phyloP scores from a whole-genome alignment of 2,797 vertebrate genomes.

The Pangasius sanitwongsei region DNA sequence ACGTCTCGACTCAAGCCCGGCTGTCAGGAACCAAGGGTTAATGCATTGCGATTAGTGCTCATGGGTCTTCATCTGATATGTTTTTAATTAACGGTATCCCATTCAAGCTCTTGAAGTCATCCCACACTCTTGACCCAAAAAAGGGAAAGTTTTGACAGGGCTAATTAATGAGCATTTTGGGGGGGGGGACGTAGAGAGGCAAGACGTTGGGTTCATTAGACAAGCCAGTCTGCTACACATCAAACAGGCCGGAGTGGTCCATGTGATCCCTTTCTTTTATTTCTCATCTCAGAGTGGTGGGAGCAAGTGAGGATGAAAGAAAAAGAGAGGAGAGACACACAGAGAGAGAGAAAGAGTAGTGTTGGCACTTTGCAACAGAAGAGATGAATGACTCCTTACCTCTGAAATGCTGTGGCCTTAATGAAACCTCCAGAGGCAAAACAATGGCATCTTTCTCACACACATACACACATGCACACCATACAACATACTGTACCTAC shows the following conservation, averaged over 20 bases:
- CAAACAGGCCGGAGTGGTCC: constrained; percentile 67
- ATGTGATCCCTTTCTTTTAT: constrained; percentile 63
- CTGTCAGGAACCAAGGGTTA: constrained; percentile 66
- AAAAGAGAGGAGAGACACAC: constrained; percentile 41
- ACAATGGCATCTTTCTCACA: constrained; percentile 73
- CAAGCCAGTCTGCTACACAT: constrained; percentile 73
- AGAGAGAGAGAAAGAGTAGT: constrained; percentile 63
- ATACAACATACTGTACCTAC: constrained; percentile 46
- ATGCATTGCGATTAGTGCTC: constrained; percentile 70
- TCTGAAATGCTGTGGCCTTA: constrained; percentile 78
- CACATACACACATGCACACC: constrained; percentile 53
- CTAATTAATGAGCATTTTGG: constrained; percentile 78
- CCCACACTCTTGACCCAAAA: constrained; percentile 65
- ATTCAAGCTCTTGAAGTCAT: constrained; percentile 78
- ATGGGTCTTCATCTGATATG: constrained; percentile 82
- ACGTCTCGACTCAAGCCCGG: constrained; percentile 53
- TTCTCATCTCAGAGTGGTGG: constrained; percentile 57
- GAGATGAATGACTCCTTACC: constrained; percentile 83
- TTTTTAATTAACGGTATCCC: constrained; percentile 84
- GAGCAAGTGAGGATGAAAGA: constrained; percentile 51
- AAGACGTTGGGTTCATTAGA: constrained; percentile 74
- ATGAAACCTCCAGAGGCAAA: constrained; percentile 83
- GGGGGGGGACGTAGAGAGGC: constrained; percentile 52
- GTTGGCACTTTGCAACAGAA: constrained; percentile 78
- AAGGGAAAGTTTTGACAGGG: constrained; percentile 79